A percentile compares a stretch with the other conserved stretches of the same genome.
Evolutionary conservation across 2,888 invertebrate species (phyloP).

Genomic region (Tineola bisselliella): DNA sequence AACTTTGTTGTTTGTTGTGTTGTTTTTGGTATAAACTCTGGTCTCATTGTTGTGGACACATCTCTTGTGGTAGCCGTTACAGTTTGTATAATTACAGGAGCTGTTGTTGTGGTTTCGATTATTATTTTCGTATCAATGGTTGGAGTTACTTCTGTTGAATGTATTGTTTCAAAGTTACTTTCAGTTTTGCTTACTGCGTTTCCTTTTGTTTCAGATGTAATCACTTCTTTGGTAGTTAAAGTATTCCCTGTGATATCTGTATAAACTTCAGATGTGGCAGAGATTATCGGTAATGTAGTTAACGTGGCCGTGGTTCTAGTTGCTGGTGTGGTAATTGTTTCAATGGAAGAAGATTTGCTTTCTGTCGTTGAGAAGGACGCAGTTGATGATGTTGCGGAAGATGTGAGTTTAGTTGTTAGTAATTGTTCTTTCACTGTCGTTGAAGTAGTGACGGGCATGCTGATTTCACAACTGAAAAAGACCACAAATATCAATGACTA

Average conservation of each 20-base stretch:
- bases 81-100: conserved; percentile 7
- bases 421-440: conserved; percentile 37
- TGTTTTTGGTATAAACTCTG: conserved; percentile 35
- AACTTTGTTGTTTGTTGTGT: conserved; percentile 42
- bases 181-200: conserved; percentile 14
- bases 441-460: conserved; percentile 39
- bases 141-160: background rate
- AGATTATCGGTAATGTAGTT: conserved; percentile 17
- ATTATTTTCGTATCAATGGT: background rate
- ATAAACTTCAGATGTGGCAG: conserved; percentile 10
- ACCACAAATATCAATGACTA: background rate
- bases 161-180: conserved; percentile 3
- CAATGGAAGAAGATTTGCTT: conserved; percentile 11
- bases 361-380: conserved; percentile 15
- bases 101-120: conserved; percentile 15
- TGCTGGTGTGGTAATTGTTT: conserved; percentile 17
- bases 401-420: conserved; percentile 18
- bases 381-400: conserved; percentile 16
- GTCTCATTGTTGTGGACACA: conserved; percentile 31
- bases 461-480: conserved; percentile 48
- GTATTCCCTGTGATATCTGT: background rate
- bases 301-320: conserved; percentile 15
- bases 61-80: conserved; percentile 13
- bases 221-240: conserved; percentile 15
- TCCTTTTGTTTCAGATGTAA: conserved; percentile 19